Percentiles rank a stretch among this genome's conserved stretches.
Evolutionary conservation across 2,888 invertebrate genomes (phyloP).

Genomic region (Monopis laevigella): DNA sequence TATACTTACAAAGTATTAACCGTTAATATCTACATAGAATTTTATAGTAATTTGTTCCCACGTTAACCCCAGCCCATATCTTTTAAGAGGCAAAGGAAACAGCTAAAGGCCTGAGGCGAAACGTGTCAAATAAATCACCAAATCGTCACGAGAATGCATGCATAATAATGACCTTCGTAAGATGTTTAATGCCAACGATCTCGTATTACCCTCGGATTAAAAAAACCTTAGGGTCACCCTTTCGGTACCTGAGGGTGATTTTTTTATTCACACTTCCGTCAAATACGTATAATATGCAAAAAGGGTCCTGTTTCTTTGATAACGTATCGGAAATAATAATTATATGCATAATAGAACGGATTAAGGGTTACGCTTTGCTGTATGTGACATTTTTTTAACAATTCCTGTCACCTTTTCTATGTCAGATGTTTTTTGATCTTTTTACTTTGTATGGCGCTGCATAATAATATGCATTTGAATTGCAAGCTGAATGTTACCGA

Average conservation of each 20-base stretch:
- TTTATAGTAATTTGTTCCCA: too few relatives aligned
- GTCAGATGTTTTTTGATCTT: slow-evolving; percentile 47
- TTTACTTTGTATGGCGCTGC: slow-evolving; percentile 32
- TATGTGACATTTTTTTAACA: slow-evolving; percentile 42
- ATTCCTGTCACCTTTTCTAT: slow-evolving; percentile 56
- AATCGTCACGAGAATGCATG: slow-evolving; percentile 62
- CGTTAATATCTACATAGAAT: too few relatives aligned
- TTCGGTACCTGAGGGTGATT: slow-evolving; percentile 58
- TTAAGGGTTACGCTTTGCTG: slow-evolving; percentile 47
- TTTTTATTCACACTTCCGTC: slow-evolving; percentile 65
- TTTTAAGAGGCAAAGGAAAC: slow-evolving; percentile 40
- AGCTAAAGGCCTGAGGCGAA: slow-evolving; percentile 42
- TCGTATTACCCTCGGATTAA: slow-evolving; percentile 48
- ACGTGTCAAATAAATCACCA: slow-evolving; percentile 25
- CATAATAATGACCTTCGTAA: slow-evolving; percentile 53
- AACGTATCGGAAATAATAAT: slow-evolving; percentile 64
- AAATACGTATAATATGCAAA: slow-evolving; percentile 54
- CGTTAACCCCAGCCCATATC: slow-evolving; percentile 36
- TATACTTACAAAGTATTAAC: too few relatives aligned
- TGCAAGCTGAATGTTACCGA: slow-evolving; percentile 41
- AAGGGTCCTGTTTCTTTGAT: slow-evolving; percentile 63
- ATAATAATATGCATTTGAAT: slow-evolving; percentile 53
- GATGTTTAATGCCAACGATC: slow-evolving; percentile 41
- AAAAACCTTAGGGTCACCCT: slow-evolving; percentile 52
- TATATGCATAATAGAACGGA: slow-evolving; percentile 65